Evolutionary conservation across 2,888 invertebrate genomes (phyloP).

Genomic region (Chalcosyrphus nemorum): DNA sequence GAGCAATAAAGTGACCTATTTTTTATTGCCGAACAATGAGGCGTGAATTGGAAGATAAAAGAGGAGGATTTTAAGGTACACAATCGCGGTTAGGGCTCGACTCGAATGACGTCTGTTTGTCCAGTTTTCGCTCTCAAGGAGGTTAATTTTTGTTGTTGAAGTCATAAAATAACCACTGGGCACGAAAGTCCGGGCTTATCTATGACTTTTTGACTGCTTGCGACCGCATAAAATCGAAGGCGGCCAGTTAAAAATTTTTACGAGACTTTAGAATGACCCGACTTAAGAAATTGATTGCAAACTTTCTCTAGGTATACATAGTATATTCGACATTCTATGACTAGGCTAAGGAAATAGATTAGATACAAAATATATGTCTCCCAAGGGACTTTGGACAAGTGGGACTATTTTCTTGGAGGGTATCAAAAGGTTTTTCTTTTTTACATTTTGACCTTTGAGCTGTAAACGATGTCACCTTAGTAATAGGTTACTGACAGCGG

Average conservation of each 20-base stretch:
- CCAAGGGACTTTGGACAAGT: no score
- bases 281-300: background rate
- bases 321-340: no score
- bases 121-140: background rate
- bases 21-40: constrained; percentile 61
- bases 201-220: background rate
- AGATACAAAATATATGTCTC: no score
- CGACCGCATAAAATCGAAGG: background rate
- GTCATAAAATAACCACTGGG: background rate
- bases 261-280: background rate
- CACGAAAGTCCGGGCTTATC: background rate
- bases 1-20: constrained; percentile 58
- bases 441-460: no score
- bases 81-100: background rate
- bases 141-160: background rate
- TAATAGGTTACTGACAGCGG: no score
- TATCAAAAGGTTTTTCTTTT: no score
- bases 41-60: constrained; percentile 34
- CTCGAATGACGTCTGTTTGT: background rate
- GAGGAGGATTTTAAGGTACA: background rate
- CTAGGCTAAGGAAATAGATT: no score
- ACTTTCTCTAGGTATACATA: no score
- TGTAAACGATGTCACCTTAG: no score
- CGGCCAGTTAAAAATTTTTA: background rate
- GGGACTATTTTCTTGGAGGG: no score